phyloP scores from a whole-genome alignment of 2,113 vertebrate species.

The Protobothrops mucrosquamatus region DNA sequence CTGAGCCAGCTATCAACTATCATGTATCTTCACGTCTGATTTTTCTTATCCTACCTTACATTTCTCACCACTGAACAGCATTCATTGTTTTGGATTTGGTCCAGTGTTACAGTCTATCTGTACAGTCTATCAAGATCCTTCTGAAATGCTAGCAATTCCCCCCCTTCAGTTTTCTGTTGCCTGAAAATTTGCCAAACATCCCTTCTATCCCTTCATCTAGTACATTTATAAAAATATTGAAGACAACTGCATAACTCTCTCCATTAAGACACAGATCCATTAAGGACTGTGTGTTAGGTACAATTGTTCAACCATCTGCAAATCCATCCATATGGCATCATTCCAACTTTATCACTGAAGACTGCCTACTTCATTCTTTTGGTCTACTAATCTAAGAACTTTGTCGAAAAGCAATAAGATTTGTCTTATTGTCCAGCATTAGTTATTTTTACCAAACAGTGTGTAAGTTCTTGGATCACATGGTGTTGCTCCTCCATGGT shows the following conservation, averaged over 20 bases:
- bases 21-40: not conserved
- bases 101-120: not conserved
- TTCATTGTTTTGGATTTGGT: not conserved
- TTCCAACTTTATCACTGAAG: not conserved
- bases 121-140: not conserved
- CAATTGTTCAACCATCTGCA: not conserved
- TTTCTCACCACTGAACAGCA: not conserved
- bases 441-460: not conserved
- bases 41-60: not conserved
- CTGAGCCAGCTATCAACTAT: not conserved
- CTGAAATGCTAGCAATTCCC: not conserved
- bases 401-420: not conserved
- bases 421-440: not conserved
- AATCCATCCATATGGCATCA: not conserved
- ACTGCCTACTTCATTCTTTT: not conserved
- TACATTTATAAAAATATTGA: not conserved
- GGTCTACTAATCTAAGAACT: not conserved
- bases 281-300: not conserved
- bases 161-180: not conserved
- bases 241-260: not conserved
- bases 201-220: not conserved
- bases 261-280: not conserved
- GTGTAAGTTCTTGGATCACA: not conserved
- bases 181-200: not conserved
- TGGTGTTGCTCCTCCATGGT: not conserved